Evolutionary conservation across 2,888 invertebrate genomes (phyloP), one percentile per base, ranked within the genome.

Genomic region (Nycteola revayana): DNA sequence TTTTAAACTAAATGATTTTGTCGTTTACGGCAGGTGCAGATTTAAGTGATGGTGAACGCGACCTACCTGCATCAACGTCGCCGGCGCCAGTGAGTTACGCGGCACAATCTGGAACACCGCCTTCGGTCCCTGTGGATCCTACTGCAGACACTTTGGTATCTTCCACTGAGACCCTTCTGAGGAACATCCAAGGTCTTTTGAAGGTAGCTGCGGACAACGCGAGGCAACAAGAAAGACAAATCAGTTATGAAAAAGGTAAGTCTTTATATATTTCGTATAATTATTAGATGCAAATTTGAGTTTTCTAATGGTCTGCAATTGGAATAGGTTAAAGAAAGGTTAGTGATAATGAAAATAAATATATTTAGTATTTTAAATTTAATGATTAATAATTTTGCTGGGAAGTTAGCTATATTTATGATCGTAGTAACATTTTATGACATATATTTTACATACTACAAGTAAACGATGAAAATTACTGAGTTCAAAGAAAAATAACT

Each of bases 161-260:
- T 51, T 97, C 97, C 66, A 97, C 98, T 39, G 98, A 98, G 88
- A 97, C 97, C 42, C 91, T 98, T 55, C 92, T 98, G 56, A 91
- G 98, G 71, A 98, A 98, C 83, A 98, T 98, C 70, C 98, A 98
- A 85, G 97, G 98, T 32, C 91, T 98, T 50, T 92, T 98, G 48
- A 98, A 98, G 86, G 97, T 98, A 44, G 98, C 98, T n/a, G 97
- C 97, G 1, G 98, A 98, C 83, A 98, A 98, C 86, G 97, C 98
- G 34, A 92, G 98, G 63, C 97, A 98, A 73, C 97, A 98, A 86
- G 98, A 98, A 83, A 91, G 97, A 58, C 97, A 98, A 87, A 95
- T 97, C 85, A 96, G 94, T 91, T 96, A 96, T 84, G 98, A 98
- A 89, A 98, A 97, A 95, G 97, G 98, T 98, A 90, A 86, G 69